phyloP scores from a whole-genome alignment of 2,888 invertebrate species.

The Cataglyphis albicans region DNA sequence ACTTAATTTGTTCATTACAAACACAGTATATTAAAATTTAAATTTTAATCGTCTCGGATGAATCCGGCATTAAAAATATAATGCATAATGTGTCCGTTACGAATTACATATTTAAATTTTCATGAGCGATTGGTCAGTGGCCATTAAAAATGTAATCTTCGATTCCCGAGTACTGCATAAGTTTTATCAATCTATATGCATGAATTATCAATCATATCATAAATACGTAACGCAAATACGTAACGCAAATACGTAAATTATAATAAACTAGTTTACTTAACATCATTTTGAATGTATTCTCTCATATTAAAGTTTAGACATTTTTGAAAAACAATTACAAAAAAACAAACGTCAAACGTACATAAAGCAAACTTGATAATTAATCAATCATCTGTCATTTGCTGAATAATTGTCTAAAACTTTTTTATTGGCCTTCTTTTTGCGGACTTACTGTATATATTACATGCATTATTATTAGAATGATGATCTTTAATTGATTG shows the following conservation, averaged over 20 bases:
- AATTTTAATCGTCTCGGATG: slow-evolving; percentile 51
- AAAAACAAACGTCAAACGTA: background rate
- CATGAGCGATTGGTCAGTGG: slow-evolving; percentile 37
- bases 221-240: background rate
- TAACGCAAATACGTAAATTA: slow-evolving; percentile 23
- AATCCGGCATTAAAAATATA: slow-evolving; percentile 44
- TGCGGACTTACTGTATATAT: too few species aligned
- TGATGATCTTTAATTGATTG: background rate
- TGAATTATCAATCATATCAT: slow-evolving; percentile 15
- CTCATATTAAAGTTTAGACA: background rate
- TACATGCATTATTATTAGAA: background rate
- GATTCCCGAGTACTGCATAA: slow-evolving; percentile 38
- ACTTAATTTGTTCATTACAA: slow-evolving; percentile 49
- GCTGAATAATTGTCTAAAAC: too few species aligned
- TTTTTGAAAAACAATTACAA: background rate
- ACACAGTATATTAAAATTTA: slow-evolving; percentile 40
- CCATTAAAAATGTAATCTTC: slow-evolving; percentile 53
- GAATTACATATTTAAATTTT: slow-evolving; percentile 53
- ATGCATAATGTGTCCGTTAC: slow-evolving; percentile 43
- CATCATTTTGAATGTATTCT: background rate
- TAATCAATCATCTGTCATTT: background rate
- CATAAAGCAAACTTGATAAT: background rate
- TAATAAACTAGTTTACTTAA: slow-evolving; percentile 16
- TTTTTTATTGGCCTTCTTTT: too few species aligned
- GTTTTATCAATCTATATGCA: slow-evolving; percentile 27